Conservation (phyloP, 2,888 invertebrate species). For the Drosophila monieri region DNA sequence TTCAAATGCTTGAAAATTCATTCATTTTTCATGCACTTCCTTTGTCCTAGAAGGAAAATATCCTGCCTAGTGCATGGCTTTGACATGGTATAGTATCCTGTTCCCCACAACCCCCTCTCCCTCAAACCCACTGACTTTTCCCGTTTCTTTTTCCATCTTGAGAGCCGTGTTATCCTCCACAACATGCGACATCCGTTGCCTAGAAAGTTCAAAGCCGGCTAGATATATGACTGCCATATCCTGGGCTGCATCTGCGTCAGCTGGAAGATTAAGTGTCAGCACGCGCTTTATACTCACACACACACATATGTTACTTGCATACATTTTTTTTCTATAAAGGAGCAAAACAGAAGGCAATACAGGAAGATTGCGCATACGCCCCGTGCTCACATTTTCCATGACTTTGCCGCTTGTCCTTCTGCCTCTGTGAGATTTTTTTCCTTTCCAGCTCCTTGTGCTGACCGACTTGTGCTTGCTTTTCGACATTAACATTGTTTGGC, state of each 20-base stretch:
- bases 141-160: conserved; percentile 6
- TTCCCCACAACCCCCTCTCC: not conserved
- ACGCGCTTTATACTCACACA: conserved; percentile 45
- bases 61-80: conserved; percentile 15
- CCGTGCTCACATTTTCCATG: conserved; percentile 43
- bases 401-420: conserved; percentile 31
- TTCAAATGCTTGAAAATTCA: conserved; percentile 14
- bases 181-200: conserved; percentile 42
- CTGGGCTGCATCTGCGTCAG: conserved; percentile 73
- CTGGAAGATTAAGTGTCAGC: conserved; percentile 74
- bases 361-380: conserved; percentile 72
- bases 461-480: conserved; percentile 66
- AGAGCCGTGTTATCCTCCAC: conserved; percentile 18
- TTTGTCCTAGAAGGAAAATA: not conserved
- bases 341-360: conserved; percentile 24
- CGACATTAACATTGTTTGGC: conserved; percentile 60
- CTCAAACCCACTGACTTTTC: not conserved
- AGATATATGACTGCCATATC: conserved; percentile 72
- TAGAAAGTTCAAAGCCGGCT: conserved; percentile 41
- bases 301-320: conserved; percentile 14
- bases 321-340: conserved; percentile 3
- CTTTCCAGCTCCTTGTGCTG: conserved; percentile 52
- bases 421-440: not conserved
- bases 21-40: conserved; percentile 22
- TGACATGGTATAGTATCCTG: conserved; percentile 6